phyloP scores from a whole-genome alignment of 1,140 invertebrate species.

The Nymphalis io region DNA sequence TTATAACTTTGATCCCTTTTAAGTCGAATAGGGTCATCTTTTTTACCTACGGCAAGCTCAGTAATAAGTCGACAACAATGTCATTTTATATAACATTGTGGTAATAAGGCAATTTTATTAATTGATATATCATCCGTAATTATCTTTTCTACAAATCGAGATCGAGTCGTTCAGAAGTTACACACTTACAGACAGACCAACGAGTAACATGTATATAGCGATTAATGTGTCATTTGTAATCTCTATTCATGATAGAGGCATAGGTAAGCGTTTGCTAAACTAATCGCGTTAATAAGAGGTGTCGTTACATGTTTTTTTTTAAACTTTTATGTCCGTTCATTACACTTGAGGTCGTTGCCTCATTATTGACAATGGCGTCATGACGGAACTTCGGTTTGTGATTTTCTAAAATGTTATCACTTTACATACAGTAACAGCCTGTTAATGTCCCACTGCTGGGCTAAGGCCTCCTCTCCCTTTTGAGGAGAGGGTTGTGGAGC shows the following conservation, averaged over 20 bases:
- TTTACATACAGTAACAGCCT: background rate
- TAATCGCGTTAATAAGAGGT: constrained; percentile 18
- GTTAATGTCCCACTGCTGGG: too few relatives aligned
- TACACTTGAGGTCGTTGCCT: constrained; percentile 35
- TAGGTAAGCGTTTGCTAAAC: constrained; percentile 29
- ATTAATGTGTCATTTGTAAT: too few relatives aligned
- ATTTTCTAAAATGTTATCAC: constrained; percentile 17
- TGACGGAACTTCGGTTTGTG: constrained; percentile 21
- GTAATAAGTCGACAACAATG: too few relatives aligned
- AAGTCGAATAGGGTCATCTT: constrained; percentile 18
- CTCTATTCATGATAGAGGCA: background rate
- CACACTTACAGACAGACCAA: too few relatives aligned
- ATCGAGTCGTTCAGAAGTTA: too few relatives aligned
- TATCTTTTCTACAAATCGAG: too few relatives aligned
- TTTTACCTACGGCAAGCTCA: constrained; percentile 1
- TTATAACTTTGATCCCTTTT: constrained; percentile 25
- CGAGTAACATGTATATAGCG: too few relatives aligned
- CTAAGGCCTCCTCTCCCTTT: too few relatives aligned
- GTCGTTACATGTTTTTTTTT: constrained; percentile 6
- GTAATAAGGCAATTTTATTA: too few relatives aligned
- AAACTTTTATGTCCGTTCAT: constrained; percentile 17
- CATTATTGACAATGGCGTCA: constrained; percentile 26
- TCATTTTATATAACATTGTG: too few relatives aligned
- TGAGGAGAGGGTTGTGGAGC: too few relatives aligned
- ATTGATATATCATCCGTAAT: background rate